Percentiles rank a stretch among this genome's conserved stretches.
These are phyloP conservation scores for Mycteria americana DNA, from an alignment of 2,797 vertebrate genomes.

Conservation along the genomic window DNA sequence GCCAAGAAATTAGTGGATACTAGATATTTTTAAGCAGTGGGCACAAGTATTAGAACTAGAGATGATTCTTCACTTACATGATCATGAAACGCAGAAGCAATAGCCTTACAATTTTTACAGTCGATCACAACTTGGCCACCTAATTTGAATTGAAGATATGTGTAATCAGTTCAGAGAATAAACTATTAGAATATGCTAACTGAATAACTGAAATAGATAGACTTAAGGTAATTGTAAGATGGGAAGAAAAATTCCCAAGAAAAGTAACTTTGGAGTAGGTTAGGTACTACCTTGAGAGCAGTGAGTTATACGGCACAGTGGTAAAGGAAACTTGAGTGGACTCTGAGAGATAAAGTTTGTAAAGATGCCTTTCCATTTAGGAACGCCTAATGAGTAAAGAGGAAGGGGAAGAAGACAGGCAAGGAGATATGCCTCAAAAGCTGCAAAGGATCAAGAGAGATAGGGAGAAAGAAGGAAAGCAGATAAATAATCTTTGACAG, in stretches of 20 bases:
- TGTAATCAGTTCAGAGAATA: not conserved
- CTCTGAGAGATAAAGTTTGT: not conserved
- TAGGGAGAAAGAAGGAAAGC: not conserved
- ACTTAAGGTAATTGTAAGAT: not conserved
- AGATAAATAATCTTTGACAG: not conserved
- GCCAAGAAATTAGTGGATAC: not conserved
- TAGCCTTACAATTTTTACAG: not conserved
- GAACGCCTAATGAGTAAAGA: not conserved
- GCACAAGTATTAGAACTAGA: not conserved
- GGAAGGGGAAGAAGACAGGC: not conserved
- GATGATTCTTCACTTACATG: not conserved
- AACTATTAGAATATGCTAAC: not conserved
- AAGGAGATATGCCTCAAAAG: not conserved
- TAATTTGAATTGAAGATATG: not conserved
- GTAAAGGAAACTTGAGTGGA: not conserved
- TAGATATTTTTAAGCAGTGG: not conserved
- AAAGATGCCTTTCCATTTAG: not conserved
- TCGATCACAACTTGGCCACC: not conserved
- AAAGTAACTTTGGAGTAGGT: not conserved
- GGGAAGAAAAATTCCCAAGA: not conserved
- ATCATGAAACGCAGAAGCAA: not conserved
- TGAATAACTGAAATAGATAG: not conserved
- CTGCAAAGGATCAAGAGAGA: not conserved
- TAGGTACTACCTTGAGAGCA: not conserved
- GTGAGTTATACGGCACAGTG: fast-evolving